Evolutionary conservation across 1,140 invertebrate genomes (phyloP), one percentile per base, ranked within the genome.

Genomic region (Catajapyx aquilonaris): DNA sequence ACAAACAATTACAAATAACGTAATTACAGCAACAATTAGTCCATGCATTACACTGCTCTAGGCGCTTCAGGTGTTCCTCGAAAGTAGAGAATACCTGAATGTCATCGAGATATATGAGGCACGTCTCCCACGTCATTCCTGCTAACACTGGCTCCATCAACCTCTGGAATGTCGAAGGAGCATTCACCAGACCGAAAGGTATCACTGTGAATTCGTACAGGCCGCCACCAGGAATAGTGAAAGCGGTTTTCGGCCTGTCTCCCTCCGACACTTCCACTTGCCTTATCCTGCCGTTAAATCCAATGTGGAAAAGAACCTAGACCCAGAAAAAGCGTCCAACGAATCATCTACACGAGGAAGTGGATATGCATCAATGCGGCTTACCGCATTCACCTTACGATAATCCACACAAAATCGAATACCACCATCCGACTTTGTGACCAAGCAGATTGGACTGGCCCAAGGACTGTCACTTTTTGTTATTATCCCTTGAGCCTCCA

Each of bases 321-420:
- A 23, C 1, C 47, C 50, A 1, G 33, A 37, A n/a, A 61, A 28
- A 3, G 34, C 35, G 38, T 54, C 47, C 10, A 65, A 40, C 5
- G 38, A 39, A 20, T 56, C 50, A 28, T n/a, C n/a, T n/a, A n/a
- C n/a, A n/a, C n/a, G n/a, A n/a, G n/a, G n/a, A n/a, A n/a, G n/a
- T n/a, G n/a, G 63, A 44, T 52, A 64, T 11, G 35, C 31, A 37
- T 61, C 57, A 25, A 45, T 42, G 7, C 41, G 44, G 0, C 54
- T 62, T 1, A 52, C 39, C 0, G 18, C n/a, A 42, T 65, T 63
- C 10, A 64, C 37, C 25, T 39, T 31, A 10, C 56, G 34, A 39
- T 51, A 62, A 43, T 62, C 61, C 5, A 62, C 38, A 42, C 58
- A n/a, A n/a, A n/a, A n/a, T n/a, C n/a, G n/a, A n/a, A n/a, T n/a